Evolutionary conservation across 2,888 invertebrate genomes (phyloP), one percentile per base, ranked within the genome.

Genomic region (Papilio demoleus): DNA sequence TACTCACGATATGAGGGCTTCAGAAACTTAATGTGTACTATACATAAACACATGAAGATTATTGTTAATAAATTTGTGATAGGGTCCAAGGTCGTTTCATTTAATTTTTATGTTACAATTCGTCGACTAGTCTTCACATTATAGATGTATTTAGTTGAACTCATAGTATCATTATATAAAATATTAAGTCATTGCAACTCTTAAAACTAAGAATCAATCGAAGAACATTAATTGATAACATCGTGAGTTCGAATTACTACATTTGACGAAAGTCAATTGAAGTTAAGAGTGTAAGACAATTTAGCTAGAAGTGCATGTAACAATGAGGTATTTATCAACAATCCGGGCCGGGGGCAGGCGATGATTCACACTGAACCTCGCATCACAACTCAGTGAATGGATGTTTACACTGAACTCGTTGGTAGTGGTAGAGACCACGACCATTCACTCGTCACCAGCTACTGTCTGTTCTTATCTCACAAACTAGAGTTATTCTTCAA

Each of bases 331-430:
- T 77, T 78, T 77, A 76, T 74, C 72, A 77, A 77, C 66, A 70
- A 22, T 38, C 36, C 58, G 60, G 59, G 12, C 12, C 4, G 22
- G 19, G 9, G 6, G 31, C 17, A 2, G 70, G 45, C 62, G 42
- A 53, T 72, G 65, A 69, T 53, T 71, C 65, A 70, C 65, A 42
- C 31, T 62, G 47, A 22, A 47, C 22, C 45, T 17, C 50, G n/a
- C 50, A 67, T 40, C 78, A 76, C 74, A 75, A 67, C 53, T n/a
- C 67, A 66, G 69, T 75, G 74, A 76, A 76, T 75, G 73, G 70
- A 68, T 82, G 79, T 83, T 83, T 81, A 78, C 77, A 76, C 69
- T 64, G 56, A 65, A 73, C 82, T 77, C 79, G 81, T 80, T 79
- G 70, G 45, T 34, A 45, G 9, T 45, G 47, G 2, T n/a, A n/a